Percentiles rank a stretch among this genome's conserved stretches.
These are phyloP conservation scores for Ephestia elutella DNA, from an alignment of 1,140 invertebrate species.

Conservation along the genomic window DNA sequence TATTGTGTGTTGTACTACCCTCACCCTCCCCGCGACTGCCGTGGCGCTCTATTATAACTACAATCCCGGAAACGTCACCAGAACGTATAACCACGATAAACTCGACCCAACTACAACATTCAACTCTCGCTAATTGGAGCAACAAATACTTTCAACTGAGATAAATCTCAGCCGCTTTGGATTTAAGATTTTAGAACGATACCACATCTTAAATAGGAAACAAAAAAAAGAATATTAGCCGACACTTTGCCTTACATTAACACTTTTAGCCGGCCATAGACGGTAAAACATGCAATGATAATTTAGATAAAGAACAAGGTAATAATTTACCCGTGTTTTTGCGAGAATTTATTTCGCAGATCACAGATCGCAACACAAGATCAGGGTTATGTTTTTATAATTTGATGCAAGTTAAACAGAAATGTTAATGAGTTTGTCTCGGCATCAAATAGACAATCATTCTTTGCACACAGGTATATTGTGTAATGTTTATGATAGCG, in stretches of 20 bases:
- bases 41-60: constrained; percentile 32
- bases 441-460: constrained; percentile 22
- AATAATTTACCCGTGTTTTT: constrained; percentile 2
- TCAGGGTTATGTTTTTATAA: constrained; percentile 4
- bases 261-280: not conserved
- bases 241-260: constrained; percentile 3
- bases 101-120: not conserved
- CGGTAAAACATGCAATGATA: constrained; percentile 2
- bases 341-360: constrained; percentile 4
- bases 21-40: constrained; percentile 14
- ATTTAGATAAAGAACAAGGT: constrained; percentile 1
- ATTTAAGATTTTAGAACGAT: not conserved
- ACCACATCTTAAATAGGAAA: not conserved
- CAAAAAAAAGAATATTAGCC: not conserved
- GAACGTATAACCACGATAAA: constrained; percentile 1
- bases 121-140: constrained; percentile 2
- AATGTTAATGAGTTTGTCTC: constrained; percentile 31
- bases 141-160: constrained; percentile 2
- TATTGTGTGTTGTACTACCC: not conserved
- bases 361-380: not conserved
- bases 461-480: constrained; percentile 9
- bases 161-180: not conserved
- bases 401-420: constrained; percentile 6
- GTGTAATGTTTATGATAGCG: constrained; percentile 17
- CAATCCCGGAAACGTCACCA: constrained; percentile 44